phyloP scores from a whole-genome alignment of 2,888 invertebrate species.

The Sarcophaga subvicina region DNA sequence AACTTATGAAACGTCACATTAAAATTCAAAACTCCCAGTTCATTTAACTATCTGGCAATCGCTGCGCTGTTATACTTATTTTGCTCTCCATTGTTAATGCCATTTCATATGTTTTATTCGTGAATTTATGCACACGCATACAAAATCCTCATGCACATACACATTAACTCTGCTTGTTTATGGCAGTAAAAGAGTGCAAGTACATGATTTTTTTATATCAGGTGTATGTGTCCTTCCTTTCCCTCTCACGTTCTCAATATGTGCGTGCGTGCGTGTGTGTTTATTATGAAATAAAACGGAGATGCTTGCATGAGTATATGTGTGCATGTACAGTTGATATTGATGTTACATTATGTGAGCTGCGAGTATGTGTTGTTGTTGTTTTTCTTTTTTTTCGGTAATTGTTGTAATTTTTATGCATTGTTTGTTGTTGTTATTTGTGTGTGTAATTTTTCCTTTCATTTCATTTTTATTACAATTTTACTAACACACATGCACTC shows the following conservation, averaged over 20 bases:
- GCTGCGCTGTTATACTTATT: neutral
- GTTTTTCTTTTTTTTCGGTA: conserved; percentile 20
- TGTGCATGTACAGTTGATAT: neutral
- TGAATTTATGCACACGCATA: conserved; percentile 17
- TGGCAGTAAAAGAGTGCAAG: conserved; percentile 31
- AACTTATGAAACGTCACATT: no score
- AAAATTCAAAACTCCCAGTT: no score
- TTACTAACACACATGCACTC: neutral
- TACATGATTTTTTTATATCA: conserved; percentile 37
- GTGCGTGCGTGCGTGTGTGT: neutral
- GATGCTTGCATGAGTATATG: neutral
- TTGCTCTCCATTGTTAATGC: neutral
- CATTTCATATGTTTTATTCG: neutral
- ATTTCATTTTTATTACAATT: conserved; percentile 57
- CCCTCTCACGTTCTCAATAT: neutral
- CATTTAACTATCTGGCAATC: no score
- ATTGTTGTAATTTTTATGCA: conserved; percentile 54
- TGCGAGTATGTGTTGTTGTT: neutral
- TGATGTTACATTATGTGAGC: conserved; percentile 17
- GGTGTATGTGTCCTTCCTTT: neutral
- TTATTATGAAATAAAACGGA: neutral
- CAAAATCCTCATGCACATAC: neutral
- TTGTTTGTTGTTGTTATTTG: conserved; percentile 51
- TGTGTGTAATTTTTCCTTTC: conserved; percentile 50
- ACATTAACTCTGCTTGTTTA: neutral